Evolutionary conservation across 2,888 invertebrate species (phyloP), one percentile per base, ranked within the genome.

Genomic region (Acanthosoma haemorrhoidale): DNA sequence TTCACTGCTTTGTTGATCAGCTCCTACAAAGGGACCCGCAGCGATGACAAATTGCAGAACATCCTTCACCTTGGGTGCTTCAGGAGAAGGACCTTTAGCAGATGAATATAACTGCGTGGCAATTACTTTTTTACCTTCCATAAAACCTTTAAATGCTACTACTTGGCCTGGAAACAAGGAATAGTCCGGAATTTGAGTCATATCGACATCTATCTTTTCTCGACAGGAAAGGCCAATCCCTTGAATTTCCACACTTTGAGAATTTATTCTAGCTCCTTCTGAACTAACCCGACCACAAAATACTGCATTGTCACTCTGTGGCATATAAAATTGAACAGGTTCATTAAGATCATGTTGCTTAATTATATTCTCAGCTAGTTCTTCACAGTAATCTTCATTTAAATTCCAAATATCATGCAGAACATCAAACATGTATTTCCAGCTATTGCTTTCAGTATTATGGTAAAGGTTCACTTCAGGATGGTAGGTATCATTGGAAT

Each of bases 151-250:
- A 72, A 90, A 84, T 43, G 88, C 88, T 9, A 92, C 86, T 59
- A 89, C 84, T 83, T 92, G 92, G 0, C 93, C 92, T 21, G 91
- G 88, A 78, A 90, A 92, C 72, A 92, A 77, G 0, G 89, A 86
- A 39, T 25, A 63, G 15, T 63, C 63, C 9, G 31, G 25, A 34
- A 63, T 11, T 39, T 38, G 63, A 18, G 63, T 38, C 29, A 63
- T 39, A 25, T 63, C 63, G 18, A 63, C 89, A 31, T 34, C 36
- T 13, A 60, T 36, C 16, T 60, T 60, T 18, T n/a, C 60, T 34
- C 18, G 18, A 60, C 60, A 60, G 18, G 18, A 16, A 18, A 32
- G 9, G n/a, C 36, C 60, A 13, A 60, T 36, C 13, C 60, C 60
- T 32, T 60, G 32, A 5, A 60, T 5, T 18, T 34, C 36, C n/a